These are phyloP conservation scores for Trachops cirrhosus DNA, from an alignment of 2,797 vertebrate genomes.

Conservation along the genomic window DNA sequence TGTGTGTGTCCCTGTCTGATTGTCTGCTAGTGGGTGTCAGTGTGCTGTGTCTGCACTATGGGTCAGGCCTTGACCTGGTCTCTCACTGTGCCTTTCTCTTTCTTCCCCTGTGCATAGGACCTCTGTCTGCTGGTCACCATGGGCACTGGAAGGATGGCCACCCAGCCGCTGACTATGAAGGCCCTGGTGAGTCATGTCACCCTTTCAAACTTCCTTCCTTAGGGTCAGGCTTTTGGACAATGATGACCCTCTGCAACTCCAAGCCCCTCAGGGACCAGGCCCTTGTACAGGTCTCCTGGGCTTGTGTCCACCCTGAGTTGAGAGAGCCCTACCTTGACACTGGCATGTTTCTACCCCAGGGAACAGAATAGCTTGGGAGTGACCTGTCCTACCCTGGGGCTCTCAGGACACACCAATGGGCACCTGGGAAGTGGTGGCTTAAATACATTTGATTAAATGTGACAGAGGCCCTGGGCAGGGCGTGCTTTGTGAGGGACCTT, in stretches of 20 bases:
- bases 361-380: not conserved
- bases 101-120: not conserved
- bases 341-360: not conserved
- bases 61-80: not conserved
- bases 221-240: not conserved
- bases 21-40: not conserved
- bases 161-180: not conserved
- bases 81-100: not conserved
- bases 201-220: no score
- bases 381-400: not conserved
- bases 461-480: not conserved
- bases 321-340: not conserved
- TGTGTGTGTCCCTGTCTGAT: not conserved
- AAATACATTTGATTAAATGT: not conserved
- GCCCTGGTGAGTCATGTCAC: not conserved
- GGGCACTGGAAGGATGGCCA: not conserved
- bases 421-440: not conserved
- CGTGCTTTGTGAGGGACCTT: fast-evolving
- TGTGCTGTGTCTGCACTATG: not conserved
- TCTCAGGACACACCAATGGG: not conserved
- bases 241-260: not conserved
- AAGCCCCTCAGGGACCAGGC: not conserved
- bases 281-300: not conserved
- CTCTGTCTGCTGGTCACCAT: fast-evolving
- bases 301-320: not conserved